phyloP scores from a whole-genome alignment of 2,888 invertebrate genomes.

The Anoplius nigerrimus region DNA sequence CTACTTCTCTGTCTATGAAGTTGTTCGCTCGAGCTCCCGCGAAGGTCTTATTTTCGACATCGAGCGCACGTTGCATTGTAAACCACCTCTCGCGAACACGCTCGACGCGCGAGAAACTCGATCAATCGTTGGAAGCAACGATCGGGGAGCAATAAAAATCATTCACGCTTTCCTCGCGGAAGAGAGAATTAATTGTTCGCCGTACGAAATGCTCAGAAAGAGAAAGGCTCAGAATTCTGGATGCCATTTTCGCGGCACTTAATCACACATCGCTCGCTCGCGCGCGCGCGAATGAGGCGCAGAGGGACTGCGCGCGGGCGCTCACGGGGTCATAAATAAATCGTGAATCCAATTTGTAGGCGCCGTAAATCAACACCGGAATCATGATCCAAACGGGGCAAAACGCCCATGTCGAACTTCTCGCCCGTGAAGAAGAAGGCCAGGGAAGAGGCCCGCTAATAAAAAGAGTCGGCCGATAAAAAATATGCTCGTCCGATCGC shows the following conservation, averaged over 20 bases:
- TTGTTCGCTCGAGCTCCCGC: no score
- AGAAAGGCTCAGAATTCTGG: slow-evolving; percentile 36
- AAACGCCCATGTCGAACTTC: slow-evolving; percentile 5
- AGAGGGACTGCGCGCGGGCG: background rate
- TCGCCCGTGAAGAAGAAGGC: background rate
- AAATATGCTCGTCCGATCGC: no score
- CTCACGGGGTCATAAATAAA: slow-evolving; percentile 3
- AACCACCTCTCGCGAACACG: no score
- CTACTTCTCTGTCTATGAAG: no score
- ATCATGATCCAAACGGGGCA: slow-evolving; percentile 16
- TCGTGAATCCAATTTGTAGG: slow-evolving; percentile 12
- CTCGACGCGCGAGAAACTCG: no score
- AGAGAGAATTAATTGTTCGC: no score
- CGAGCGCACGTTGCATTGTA: no score
- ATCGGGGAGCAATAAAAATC: no score
- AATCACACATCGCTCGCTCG: slow-evolving; percentile 28
- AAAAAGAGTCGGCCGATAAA: background rate
- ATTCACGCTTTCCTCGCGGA: no score
- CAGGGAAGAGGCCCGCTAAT: no score
- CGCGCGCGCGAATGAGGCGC: slow-evolving; percentile 23
- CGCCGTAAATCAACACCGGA: slow-evolving; percentile 11
- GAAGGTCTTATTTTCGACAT: no score
- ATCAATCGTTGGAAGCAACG: no score
- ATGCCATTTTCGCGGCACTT: slow-evolving; percentile 34
- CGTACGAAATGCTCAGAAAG: slow-evolving; percentile 1